These are phyloP conservation scores for Scartelaos histophorus DNA, from an alignment of 2,113 vertebrate species.

Conservation along the genomic window DNA sequence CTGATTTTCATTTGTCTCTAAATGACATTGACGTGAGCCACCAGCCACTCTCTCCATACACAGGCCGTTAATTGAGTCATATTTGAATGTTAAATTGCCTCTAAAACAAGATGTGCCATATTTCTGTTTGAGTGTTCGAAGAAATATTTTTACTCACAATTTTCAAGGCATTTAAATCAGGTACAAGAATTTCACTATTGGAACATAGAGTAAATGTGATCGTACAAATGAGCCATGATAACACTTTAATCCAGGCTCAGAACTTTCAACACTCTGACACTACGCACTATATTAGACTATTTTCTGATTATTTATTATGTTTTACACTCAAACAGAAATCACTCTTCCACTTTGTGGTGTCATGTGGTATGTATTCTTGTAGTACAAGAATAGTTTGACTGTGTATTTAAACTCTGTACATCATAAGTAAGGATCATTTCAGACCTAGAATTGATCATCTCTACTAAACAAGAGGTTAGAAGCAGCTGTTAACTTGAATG, in stretches of 20 bases:
- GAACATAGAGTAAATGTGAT: constrained; percentile 10
- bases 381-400: too few species aligned
- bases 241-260: not conserved
- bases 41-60: not conserved
- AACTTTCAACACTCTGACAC: too few species aligned
- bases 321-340: too few species aligned
- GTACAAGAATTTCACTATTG: not conserved
- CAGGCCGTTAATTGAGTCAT: not conserved
- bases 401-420: too few species aligned
- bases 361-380: too few species aligned
- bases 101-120: constrained; percentile 9
- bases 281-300: too few species aligned
- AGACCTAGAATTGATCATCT: too few species aligned
- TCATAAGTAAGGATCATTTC: too few species aligned
- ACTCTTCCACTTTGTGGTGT: too few species aligned
- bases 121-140: not conserved
- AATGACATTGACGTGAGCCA: not conserved
- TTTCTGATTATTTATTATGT: too few species aligned
- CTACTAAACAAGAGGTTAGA: too few species aligned
- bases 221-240: constrained; percentile 14
- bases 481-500: too few species aligned
- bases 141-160: constrained; percentile 14
- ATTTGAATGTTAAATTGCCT: constrained; percentile 15
- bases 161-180: not conserved
- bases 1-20: not conserved